A percentile compares a stretch with the other conserved stretches of the same genome.
These are phyloP conservation scores for Aldabrachelys gigantea DNA, from an alignment of 2,113 vertebrate genomes.

Conservation along the genomic window DNA sequence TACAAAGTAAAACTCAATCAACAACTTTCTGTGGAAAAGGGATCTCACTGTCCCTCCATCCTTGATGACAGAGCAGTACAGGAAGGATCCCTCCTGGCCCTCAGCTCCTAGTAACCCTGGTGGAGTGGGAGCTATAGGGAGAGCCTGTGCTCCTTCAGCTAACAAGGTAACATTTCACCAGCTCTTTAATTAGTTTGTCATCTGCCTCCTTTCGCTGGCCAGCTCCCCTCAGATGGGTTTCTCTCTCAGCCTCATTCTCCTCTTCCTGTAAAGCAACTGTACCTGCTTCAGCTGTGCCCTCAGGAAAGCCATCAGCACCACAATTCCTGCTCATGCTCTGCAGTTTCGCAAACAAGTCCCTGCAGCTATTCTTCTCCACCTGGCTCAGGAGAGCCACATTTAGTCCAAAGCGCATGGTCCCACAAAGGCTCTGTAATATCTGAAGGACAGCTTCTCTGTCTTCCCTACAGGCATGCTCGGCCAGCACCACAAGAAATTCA, in stretches of 20 bases:
- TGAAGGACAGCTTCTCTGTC: constrained; percentile 65
- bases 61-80: background rate
- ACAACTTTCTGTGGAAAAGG: too few species aligned
- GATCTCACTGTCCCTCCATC: accelerated
- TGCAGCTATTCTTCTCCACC: too few species aligned
- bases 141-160: constrained; percentile 11
- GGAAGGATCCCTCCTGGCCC: background rate
- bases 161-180: constrained; percentile 62
- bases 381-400: constrained; percentile 81
- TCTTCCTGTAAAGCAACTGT: too few species aligned
- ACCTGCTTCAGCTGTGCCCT: too few species aligned
- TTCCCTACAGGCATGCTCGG: constrained; percentile 46
- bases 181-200: constrained; percentile 48
- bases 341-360: too few species aligned
- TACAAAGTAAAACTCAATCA: too few species aligned
- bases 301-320: too few species aligned
- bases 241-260: too few species aligned
- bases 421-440: constrained; percentile 77
- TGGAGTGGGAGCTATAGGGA: background rate
- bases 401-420: constrained; percentile 82
- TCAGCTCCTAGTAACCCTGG: accelerated
- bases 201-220: too few species aligned
- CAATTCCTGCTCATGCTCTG: too few species aligned
- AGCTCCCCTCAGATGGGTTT: too few species aligned
- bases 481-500: constrained; percentile 81